These are phyloP conservation scores for Phycodurus eques DNA, from an alignment of 2,113 vertebrate species.

Conservation along the genomic window DNA sequence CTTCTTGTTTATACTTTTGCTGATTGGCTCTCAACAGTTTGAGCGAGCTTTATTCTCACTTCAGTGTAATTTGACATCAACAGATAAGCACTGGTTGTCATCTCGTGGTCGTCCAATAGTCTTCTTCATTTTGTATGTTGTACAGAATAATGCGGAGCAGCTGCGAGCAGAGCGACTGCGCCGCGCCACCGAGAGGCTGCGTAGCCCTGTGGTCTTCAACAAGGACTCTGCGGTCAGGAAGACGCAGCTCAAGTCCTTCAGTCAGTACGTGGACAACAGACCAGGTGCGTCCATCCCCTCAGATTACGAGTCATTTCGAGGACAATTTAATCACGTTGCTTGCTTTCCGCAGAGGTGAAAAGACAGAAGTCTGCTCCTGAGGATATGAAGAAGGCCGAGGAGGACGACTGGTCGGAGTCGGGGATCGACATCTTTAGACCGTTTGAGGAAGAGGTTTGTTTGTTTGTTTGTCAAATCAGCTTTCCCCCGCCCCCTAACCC, in stretches of 20 bases:
- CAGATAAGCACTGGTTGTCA: neutral
- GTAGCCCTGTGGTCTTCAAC: constrained; percentile 90
- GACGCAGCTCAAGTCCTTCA: constrained; percentile 97
- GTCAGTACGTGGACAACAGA: constrained; percentile 93
- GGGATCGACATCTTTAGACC: constrained; percentile 84
- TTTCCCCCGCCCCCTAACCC: neutral
- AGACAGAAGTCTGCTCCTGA: constrained; percentile 93
- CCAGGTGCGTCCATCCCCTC: constrained; percentile 76
- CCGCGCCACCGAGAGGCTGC: constrained; percentile 86
- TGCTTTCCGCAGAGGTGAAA: constrained; percentile 85
- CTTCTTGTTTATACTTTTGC: no score
- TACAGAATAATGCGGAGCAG: constrained; percentile 86
- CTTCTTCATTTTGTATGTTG: neutral
- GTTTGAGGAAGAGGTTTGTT: constrained; percentile 95
- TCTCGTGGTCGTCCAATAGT: neutral
- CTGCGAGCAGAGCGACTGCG: constrained; percentile 84
- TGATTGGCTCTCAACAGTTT: neutral
- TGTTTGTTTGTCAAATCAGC: constrained; percentile 15
- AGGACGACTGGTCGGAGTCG: constrained; percentile 84
- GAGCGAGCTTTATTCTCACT: neutral
- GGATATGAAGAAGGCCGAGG: constrained; percentile 86
- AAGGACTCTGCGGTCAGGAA: constrained; percentile 93
- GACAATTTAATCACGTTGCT: neutral
- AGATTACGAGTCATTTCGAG: neutral
- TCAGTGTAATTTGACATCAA: neutral